These are phyloP conservation scores for Hemicrepidius hirtus DNA, from an alignment of 2,888 invertebrate genomes.

Conservation along the genomic window DNA sequence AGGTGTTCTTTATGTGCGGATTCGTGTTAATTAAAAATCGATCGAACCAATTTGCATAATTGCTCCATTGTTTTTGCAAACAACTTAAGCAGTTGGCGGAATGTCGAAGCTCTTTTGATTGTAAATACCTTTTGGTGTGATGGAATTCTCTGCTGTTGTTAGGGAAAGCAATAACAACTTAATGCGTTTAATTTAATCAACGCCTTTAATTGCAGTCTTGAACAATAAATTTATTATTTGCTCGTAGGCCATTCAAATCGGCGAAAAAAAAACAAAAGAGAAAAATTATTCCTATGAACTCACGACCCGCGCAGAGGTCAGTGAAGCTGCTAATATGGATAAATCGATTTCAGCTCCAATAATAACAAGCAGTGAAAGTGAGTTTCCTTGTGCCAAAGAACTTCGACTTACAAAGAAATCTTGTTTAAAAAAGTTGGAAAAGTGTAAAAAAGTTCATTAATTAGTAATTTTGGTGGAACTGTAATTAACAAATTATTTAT, in stretches of 20 bases:
- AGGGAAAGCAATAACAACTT: slow-evolving; percentile 3
- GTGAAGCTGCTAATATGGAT: slow-evolving; percentile 38
- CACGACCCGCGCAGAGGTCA: slow-evolving; percentile 19
- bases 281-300: slow-evolving; percentile 27
- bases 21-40: slow-evolving; percentile 48
- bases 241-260: background rate
- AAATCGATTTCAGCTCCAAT: slow-evolving; percentile 36
- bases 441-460: background rate
- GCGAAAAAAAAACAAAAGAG: background rate
- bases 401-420: background rate
- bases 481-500: background rate
- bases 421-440: slow-evolving; percentile 8
- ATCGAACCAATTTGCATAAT: slow-evolving; percentile 50
- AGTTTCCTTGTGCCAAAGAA: slow-evolving; percentile 10
- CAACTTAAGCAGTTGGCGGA: slow-evolving; percentile 31
- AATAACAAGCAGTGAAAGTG: slow-evolving; percentile 36
- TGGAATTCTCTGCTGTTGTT: slow-evolving; percentile 20
- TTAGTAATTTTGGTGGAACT: background rate
- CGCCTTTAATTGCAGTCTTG: background rate
- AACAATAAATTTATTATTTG: slow-evolving; percentile 1
- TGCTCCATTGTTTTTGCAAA: slow-evolving; percentile 48
- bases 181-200: background rate
- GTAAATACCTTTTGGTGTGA: slow-evolving; percentile 15
- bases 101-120: slow-evolving; percentile 23
- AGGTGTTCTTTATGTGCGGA: slow-evolving; percentile 33